A percentile compares a stretch with the other conserved stretches of the same genome.
phyloP scores from a whole-genome alignment of 1,140 invertebrate genomes.

The Trichomalopsis sarcophagae region DNA sequence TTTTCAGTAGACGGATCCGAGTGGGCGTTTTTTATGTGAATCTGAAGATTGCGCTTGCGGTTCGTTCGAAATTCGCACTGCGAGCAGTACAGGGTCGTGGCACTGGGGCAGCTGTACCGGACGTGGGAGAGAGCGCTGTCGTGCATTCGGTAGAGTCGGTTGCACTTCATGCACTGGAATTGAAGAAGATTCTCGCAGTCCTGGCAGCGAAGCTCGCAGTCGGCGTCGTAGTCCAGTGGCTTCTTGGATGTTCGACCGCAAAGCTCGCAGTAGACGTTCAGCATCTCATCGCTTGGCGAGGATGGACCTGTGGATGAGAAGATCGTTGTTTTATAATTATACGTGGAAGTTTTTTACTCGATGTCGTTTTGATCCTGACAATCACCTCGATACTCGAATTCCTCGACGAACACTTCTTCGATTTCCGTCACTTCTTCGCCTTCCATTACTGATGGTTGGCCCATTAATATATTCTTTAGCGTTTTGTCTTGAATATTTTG shows the following conservation, averaged over 20 bases:
- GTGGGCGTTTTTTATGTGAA: slow-evolving; percentile 3
- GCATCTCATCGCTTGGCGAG: not conserved
- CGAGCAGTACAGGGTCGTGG: not conserved
- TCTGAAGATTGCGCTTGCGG: not conserved
- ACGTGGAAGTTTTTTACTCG: not conserved
- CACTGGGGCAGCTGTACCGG: not conserved
- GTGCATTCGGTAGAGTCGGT: not conserved
- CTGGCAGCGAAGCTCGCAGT: not conserved
- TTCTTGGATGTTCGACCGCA: not conserved
- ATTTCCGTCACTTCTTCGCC: not conserved
- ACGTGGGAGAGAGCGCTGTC: not conserved
- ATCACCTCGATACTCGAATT: not conserved
- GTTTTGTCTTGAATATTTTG: not conserved
- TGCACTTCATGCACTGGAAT: slow-evolving; percentile 6
- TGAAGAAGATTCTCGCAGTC: not conserved
- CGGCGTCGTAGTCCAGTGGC: not conserved
- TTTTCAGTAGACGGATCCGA: not conserved
- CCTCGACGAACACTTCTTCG: not conserved
- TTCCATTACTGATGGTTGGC: not conserved
- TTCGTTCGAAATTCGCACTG: slow-evolving; percentile 10
- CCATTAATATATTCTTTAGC: not conserved
- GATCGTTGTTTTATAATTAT: too few species aligned
- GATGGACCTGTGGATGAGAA: not conserved
- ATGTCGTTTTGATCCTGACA: not conserved
- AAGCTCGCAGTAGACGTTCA: not conserved